Percentiles rank a stretch among this genome's conserved stretches.
Conservation (phyloP, 2,797 vertebrate genomes). For the Urosaurus nigricauda region DNA sequence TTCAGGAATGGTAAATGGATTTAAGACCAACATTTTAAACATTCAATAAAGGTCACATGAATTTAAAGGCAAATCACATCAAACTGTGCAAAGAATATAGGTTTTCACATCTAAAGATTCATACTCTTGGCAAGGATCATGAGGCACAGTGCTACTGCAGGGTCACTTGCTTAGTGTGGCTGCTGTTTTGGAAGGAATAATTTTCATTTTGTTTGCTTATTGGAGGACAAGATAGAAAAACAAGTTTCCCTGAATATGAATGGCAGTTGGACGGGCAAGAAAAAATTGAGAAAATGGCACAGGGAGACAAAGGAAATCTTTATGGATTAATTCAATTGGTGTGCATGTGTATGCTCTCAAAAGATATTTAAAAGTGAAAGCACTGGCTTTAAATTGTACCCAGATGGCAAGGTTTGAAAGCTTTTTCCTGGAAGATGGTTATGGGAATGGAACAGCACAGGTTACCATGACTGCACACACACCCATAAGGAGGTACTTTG, state of each 20-base stretch:
- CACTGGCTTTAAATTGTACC: not conserved
- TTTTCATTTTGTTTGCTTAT: not conserved
- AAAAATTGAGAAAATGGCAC: not conserved
- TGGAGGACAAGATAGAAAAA: not conserved
- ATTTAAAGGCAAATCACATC: not conserved
- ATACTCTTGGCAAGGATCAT: not conserved
- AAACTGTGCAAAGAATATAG: not conserved
- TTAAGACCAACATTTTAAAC: not conserved
- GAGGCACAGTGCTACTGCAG: not conserved
- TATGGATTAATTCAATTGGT: not conserved
- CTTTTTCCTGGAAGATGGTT: constrained; percentile 5
- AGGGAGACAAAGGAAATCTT: not conserved
- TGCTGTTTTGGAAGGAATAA: not conserved
- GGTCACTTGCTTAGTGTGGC: not conserved
- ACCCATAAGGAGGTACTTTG: not conserved
- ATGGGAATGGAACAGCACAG: not conserved
- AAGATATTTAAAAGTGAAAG: not conserved
- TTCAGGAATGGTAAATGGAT: not conserved
- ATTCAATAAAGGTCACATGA: not conserved
- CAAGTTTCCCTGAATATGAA: not conserved
- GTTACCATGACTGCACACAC: not conserved
- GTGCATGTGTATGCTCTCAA: not conserved
- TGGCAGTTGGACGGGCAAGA: not conserved
- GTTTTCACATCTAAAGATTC: not conserved
- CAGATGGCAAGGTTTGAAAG: not conserved